Evolutionary conservation across 2,113 vertebrate species (phyloP).

Genomic region (Otolemur garnettii): DNA sequence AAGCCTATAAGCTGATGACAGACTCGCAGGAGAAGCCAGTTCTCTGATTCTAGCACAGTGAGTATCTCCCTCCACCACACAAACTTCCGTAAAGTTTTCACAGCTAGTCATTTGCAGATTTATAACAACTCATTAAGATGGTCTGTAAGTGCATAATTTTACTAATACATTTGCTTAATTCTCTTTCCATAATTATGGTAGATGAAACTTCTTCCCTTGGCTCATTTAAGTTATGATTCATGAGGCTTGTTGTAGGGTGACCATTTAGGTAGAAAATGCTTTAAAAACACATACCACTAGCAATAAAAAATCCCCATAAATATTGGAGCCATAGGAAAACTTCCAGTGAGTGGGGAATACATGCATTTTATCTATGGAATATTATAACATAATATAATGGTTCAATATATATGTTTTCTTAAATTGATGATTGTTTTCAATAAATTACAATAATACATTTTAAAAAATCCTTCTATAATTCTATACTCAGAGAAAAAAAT

Average conservation of each 20-base stretch:
- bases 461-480: neutral
- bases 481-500: neutral
- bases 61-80: neutral
- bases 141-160: neutral
- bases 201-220: neutral
- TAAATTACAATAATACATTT: neutral
- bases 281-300: constrained; percentile 27
- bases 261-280: constrained; percentile 62
- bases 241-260: neutral
- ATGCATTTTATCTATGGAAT: neutral
- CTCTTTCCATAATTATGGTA: constrained; percentile 37
- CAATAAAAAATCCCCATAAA: constrained; percentile 29
- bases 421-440: neutral
- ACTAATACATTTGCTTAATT: constrained; percentile 29
- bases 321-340: neutral
- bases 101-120: neutral
- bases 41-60: neutral
- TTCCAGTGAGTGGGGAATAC: neutral
- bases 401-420: neutral
- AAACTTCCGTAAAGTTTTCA: neutral
- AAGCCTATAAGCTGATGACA: neutral
- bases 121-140: neutral
- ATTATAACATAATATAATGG: neutral
- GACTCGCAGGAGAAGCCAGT: neutral
- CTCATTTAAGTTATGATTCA: constrained; percentile 48